Percentiles rank a stretch among this genome's conserved stretches.
Conservation (phyloP, 2,888 invertebrate species). For the Abrostola tripartita region DNA sequence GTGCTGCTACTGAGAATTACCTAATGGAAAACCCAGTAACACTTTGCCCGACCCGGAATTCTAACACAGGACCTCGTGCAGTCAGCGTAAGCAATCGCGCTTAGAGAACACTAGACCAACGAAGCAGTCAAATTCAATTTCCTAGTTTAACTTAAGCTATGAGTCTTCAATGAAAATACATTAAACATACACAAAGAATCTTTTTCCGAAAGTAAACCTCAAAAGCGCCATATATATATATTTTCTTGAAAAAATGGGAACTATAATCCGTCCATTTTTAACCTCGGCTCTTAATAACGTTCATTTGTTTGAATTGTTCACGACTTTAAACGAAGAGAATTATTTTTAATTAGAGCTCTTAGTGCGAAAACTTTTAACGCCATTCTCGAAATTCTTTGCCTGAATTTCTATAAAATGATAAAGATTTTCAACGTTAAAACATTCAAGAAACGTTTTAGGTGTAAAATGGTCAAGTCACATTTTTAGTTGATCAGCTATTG, state of each 20-base stretch:
- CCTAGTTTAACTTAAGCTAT: too few species aligned
- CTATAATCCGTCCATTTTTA: conserved; percentile 20
- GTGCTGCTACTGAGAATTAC: too few species aligned
- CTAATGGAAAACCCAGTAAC: too few species aligned
- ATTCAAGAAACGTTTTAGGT: neutral
- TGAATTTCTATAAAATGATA: conserved; percentile 22
- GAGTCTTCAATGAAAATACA: too few species aligned
- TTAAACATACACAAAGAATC: too few species aligned
- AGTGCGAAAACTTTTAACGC: conserved; percentile 20
- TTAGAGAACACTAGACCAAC: too few species aligned
- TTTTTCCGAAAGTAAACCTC: neutral
- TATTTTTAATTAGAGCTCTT: conserved; percentile 47
- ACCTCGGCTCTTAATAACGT: conserved; percentile 29
- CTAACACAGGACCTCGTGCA: too few species aligned
- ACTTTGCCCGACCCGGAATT: too few species aligned
- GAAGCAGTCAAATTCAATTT: too few species aligned
- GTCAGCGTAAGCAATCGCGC: too few species aligned
- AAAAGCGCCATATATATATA: neutral
- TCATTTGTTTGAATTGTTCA: conserved; percentile 41
- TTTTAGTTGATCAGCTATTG: neutral
- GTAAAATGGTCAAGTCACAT: neutral
- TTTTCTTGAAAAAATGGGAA: conserved; percentile 13
- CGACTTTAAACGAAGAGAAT: conserved; percentile 27
- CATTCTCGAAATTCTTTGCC: conserved; percentile 14
- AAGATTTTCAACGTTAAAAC: conserved; percentile 8